Evolutionary conservation across 2,113 vertebrate genomes (phyloP), one percentile per base, ranked within the genome.

Genomic region (Microtus ochrogaster): DNA sequence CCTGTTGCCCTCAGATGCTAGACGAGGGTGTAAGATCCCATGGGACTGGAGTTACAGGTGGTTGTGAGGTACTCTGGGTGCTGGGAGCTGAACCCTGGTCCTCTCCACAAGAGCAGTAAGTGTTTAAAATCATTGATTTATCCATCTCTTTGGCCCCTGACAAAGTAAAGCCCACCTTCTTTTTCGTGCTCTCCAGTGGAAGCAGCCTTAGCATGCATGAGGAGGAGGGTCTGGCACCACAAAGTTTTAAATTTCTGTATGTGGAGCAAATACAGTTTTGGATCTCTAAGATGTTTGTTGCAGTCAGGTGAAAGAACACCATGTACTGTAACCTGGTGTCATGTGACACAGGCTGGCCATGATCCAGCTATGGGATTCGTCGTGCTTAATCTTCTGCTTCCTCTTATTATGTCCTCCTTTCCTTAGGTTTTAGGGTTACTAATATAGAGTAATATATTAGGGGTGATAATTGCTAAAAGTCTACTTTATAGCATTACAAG

Each of bases 351-450:
- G 84, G 30, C 21, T 70, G 84, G 65, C 39, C n/a, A 8, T 41
- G 55, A 83, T 63, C 58, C 41, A 8, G 24, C 26, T 65, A 3
- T 83, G 81, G 39, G 61, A 55, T 63, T 84, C 63, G 39, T 63
- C 41, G 3, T 83, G 26, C n/a, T 47, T 6, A 26, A 65, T 41
- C 28, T 33, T 33, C 28, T 49, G 5, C 33, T 58, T 30, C n/a
- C 36, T 89, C 13, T 74, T 95, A 30, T 90, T 93, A 24, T 93
- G 28, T n/a, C 22, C 12, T 85, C 41, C 5, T 87, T 92, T 93
- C 82, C 55, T 91, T 72, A 74, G 47, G 24, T 85, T 77, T 79
- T 85, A 94, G 39, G 7, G 76, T 85, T 95, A 65, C 52, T 94
- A 66, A 76, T 89, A 10, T 28, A n/a, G 28, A 76, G 70, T 74